A percentile compares a stretch with the other conserved stretches of the same genome.
These are phyloP conservation scores for Uloborus diversus DNA, from an alignment of 1,140 invertebrate species.

Conservation along the genomic window DNA sequence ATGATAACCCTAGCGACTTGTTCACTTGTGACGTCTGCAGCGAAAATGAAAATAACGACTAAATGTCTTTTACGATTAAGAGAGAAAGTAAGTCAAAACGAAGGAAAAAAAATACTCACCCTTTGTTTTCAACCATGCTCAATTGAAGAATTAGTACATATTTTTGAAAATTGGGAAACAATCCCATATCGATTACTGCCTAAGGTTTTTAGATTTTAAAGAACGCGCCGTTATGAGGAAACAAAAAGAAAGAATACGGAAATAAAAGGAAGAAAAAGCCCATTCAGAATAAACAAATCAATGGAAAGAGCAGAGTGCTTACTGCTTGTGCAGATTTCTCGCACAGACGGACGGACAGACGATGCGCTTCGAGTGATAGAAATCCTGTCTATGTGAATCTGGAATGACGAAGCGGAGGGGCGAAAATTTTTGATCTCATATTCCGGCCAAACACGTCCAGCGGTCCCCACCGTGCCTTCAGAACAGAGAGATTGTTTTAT, in stretches of 20 bases:
- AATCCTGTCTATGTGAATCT: constrained; percentile 20
- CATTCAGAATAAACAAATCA: no score
- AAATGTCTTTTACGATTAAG: no score
- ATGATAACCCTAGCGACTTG: no score
- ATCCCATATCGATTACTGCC: no score
- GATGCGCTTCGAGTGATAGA: no score
- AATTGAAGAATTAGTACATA: not conserved
- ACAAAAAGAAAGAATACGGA: constrained; percentile 1
- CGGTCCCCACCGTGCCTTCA: not conserved
- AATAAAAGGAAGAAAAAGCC: not conserved
- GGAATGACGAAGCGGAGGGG: constrained; percentile 45
- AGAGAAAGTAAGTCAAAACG: no score
- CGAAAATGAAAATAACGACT: no score
- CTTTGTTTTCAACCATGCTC: not conserved
- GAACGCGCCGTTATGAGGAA: no score
- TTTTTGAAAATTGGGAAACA: no score
- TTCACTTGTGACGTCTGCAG: no score
- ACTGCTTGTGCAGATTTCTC: constrained; percentile 41
- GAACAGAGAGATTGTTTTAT: constrained; percentile 29
- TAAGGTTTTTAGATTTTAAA: no score
- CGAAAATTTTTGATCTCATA: constrained; percentile 54
- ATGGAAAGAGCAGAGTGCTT: not conserved
- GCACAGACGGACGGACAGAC: not conserved
- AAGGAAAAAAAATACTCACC: no score
- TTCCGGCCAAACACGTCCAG: constrained; percentile 36